Evolutionary conservation across 1,140 invertebrate genomes (phyloP).

Genomic region (Leptinotarsa lineolata): DNA sequence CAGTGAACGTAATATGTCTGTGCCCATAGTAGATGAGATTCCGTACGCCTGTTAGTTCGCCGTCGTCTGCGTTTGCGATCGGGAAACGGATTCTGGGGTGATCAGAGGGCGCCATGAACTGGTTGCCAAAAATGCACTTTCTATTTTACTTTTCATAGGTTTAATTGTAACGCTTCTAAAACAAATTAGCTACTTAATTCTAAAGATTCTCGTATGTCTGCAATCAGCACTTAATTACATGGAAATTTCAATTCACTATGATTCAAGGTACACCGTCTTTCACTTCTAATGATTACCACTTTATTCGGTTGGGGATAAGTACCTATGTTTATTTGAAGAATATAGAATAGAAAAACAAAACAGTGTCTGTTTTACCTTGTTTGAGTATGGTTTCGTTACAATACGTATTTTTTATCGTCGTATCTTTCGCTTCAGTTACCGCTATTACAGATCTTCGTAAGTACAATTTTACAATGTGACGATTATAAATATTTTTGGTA

Average conservation of each 20-base stretch:
- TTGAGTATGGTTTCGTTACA: background rate
- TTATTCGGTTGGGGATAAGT: background rate
- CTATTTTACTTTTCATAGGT: no score
- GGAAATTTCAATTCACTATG: background rate
- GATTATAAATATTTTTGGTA: background rate
- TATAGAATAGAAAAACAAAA: background rate
- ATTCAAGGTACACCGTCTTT: background rate
- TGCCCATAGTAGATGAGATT: no score
- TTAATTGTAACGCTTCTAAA: no score
- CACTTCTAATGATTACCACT: background rate
- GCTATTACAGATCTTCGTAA: conserved; percentile 2
- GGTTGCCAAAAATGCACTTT: no score
- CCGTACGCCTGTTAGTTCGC: no score
- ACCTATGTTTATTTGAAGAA: background rate
- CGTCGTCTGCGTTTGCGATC: no score
- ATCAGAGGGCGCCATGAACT: no score
- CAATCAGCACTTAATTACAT: background rate
- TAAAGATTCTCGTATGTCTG: background rate
- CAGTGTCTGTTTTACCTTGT: background rate
- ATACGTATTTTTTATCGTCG: background rate
- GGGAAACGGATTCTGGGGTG: no score
- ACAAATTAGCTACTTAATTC: no score
- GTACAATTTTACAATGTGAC: background rate
- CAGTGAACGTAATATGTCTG: no score
- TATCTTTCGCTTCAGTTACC: background rate